phyloP scores from a whole-genome alignment of 2,888 invertebrate genomes.

The Tetragonisca angustula region DNA sequence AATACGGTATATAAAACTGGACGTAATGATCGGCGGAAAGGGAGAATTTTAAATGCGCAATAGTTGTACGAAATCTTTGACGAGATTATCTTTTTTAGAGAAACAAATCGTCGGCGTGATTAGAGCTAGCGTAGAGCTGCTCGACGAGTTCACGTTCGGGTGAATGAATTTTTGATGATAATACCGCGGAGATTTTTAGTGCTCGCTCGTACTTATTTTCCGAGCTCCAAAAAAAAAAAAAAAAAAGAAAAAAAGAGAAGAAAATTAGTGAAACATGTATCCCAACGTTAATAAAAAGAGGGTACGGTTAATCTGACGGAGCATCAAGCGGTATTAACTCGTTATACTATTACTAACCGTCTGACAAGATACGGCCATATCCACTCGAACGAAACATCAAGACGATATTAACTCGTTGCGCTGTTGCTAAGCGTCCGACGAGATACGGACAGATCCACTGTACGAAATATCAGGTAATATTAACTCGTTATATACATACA shows the following conservation, averaged over 20 bases:
- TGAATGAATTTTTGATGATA: not conserved
- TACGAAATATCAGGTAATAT: not conserved
- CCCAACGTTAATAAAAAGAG: not conserved
- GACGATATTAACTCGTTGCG: not conserved
- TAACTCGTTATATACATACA: not conserved
- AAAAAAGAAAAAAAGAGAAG: too few species aligned
- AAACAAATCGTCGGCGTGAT: not conserved
- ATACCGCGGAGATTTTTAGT: not conserved
- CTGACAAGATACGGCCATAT: not conserved
- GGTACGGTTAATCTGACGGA: not conserved
- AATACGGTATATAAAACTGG: slow-evolving; percentile 58
- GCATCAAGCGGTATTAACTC: not conserved
- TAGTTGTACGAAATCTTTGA: not conserved
- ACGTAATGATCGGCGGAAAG: slow-evolving; percentile 48
- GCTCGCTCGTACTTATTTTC: not conserved
- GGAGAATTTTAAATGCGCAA: slow-evolving; percentile 24
- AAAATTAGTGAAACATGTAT: not conserved
- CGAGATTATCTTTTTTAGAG: not conserved
- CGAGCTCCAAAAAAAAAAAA: not conserved
- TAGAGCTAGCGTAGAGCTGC: too few species aligned
- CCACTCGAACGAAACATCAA: not conserved
- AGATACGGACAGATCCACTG: not conserved
- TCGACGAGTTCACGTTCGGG: not conserved
- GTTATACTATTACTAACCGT: not conserved
- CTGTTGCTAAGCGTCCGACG: not conserved